Base-by-base conservation (phyloP, 2,888 invertebrate species). In the Drosophila longiperda region DNA sequence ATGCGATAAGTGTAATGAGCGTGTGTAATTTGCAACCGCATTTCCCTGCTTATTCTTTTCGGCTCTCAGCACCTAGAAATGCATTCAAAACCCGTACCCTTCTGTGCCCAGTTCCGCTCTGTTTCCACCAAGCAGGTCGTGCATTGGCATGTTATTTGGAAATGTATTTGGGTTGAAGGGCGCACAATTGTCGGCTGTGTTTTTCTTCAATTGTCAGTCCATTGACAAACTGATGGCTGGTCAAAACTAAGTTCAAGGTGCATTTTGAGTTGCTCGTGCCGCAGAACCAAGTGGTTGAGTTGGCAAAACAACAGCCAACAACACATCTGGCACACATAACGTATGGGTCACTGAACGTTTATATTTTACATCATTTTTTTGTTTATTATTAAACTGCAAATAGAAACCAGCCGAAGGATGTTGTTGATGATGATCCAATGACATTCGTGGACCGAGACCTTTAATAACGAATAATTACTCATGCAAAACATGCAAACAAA, bases 221-320 rank as follows among this genome's bases (percentile, higher is more conserved):
- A 75, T 59, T 82, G 73, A 79, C 79, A 73, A 63, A 65, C 75
- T 78, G 70, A 73, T 68, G 87, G 84, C 84, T 74, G 77, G 84
- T 79, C 82, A 68, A 69, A 71, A 66, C 69, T 62, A 66, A 75
- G 85, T 84, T 84, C 83, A 84, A 83, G 87, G 84, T 66, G 52
- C 63, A 66, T 66, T 59, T 69, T 50, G 65, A 48, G 65, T 32
- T 36, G 50, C 50, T 15, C 15, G 45, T 15, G 15, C 7, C 45
- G 45, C 45, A n/a, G 12, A 26, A 5, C 36, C 73, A 65, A 73
- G 29, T 55, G 60, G 52, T 54, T 67, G 60, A 65, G 48, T 52
- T 45, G 40, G 34, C 38, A 59, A 60, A 62, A 52, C 67, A 76
- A 61, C 52, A 66, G 45, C 34, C 32, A 48, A 42, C 55, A 49